Percentiles rank a stretch among this genome's conserved stretches.
These are phyloP conservation scores for Matsumyia berberina DNA, from an alignment of 2,888 invertebrate genomes.

Conservation along the genomic window DNA sequence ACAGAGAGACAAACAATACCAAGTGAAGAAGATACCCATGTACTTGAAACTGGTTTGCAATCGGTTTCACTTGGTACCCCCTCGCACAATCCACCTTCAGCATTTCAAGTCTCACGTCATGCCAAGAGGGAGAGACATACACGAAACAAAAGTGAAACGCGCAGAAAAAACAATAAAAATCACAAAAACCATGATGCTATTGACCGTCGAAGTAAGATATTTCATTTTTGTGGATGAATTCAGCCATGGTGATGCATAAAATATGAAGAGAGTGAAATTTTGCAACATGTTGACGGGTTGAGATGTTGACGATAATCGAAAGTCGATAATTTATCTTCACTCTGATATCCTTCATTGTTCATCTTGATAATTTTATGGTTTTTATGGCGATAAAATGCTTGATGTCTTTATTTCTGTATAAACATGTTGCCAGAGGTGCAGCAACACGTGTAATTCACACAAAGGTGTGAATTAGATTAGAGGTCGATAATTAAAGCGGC, in stretches of 20 bases:
- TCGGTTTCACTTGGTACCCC: constrained; percentile 33
- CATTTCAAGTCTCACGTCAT: constrained; percentile 14
- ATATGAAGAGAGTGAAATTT: constrained; percentile 35
- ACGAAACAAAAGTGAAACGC: constrained; percentile 70
- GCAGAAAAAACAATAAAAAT: constrained; percentile 35
- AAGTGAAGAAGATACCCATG: constrained; percentile 7
- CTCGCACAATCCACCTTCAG: constrained; percentile 2
- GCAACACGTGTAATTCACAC: constrained; percentile 44
- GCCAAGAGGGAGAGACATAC: constrained; percentile 2
- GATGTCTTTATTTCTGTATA: background rate
- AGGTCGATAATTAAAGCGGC: constrained; percentile 25
- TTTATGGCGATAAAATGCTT: background rate
- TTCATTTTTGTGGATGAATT: constrained; percentile 15
- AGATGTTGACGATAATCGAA: background rate
- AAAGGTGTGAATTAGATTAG: constrained; percentile 23
- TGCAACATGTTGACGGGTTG: constrained; percentile 44
- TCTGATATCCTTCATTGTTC: background rate
- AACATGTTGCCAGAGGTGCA: constrained; percentile 28
- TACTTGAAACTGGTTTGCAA: constrained; percentile 37
- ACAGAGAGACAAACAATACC: too few relatives aligned
- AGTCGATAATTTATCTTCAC: background rate
- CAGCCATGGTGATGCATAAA: constrained; percentile 28
- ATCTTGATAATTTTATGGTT: background rate
- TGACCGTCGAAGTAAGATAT: constrained; percentile 57
- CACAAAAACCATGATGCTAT: constrained; percentile 65